These are phyloP conservation scores for Drosophila anceps DNA, from an alignment of 2,888 invertebrate genomes.

Conservation along the genomic window DNA sequence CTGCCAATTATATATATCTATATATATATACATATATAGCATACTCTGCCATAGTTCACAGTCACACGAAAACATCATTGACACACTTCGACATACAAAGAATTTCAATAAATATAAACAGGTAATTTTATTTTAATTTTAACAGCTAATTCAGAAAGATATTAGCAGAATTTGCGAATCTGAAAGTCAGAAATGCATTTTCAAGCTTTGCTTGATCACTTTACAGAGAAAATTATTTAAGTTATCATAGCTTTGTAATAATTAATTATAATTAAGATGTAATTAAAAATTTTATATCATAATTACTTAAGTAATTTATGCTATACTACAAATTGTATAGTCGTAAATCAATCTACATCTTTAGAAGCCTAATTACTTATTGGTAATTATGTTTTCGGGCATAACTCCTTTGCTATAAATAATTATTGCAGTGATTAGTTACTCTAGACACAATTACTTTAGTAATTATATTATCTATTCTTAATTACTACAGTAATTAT, in stretches of 20 bases:
- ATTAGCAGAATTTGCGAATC: no score
- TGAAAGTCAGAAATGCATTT: not conserved
- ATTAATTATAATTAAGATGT: not conserved
- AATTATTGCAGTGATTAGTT: not conserved
- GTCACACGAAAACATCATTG: conserved; percentile 23
- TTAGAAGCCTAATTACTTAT: not conserved
- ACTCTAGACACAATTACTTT: not conserved
- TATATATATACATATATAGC: conserved; percentile 9
- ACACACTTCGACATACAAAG: conserved; percentile 5
- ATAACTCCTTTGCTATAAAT: not conserved
- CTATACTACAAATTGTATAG: not conserved
- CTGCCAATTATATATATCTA: conserved; percentile 35
- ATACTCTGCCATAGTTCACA: conserved; percentile 12
- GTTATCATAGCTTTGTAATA: not conserved
- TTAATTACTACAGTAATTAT: not conserved
- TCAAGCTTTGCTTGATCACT: not conserved
- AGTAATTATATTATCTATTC: not conserved
- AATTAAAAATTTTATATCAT: not conserved
- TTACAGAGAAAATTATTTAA: not conserved
- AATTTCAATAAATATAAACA: not conserved
- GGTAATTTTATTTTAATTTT: not conserved
- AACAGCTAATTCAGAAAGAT: no score
- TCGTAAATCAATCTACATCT: not conserved
- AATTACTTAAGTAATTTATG: not conserved
- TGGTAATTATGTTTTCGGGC: not conserved